These are phyloP conservation scores for Sebastes vulpes DNA, from an alignment of 2,797 vertebrate species.

Conservation along the genomic window DNA sequence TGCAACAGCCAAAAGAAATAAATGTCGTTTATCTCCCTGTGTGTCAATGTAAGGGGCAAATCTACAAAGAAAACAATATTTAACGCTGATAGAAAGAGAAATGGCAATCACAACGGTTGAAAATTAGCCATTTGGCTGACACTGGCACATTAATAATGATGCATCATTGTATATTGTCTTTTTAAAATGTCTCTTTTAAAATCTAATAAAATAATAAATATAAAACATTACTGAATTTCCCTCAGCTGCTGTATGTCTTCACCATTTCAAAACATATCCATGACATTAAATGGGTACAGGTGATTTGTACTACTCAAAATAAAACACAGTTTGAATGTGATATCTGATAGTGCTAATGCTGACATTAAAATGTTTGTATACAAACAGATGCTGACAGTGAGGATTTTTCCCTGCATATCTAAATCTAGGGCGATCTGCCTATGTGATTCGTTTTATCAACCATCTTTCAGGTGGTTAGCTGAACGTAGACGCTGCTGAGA, in stretches of 20 bases:
- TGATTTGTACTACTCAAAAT: neutral
- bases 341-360: neutral
- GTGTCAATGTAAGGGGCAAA: neutral
- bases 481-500: too few species aligned
- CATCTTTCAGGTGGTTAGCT: too few species aligned
- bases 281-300: neutral
- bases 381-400: constrained; percentile 9
- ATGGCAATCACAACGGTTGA: neutral
- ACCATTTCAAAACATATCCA: neutral
- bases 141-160: neutral
- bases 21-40: neutral
- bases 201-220: neutral
- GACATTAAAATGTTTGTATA: neutral
- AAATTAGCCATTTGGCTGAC: neutral
- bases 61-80: neutral
- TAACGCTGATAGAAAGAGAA: neutral
- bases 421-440: neutral
- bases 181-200: neutral
- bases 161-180: neutral
- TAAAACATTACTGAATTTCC: neutral
- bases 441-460: neutral
- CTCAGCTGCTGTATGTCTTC: neutral
- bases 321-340: neutral
- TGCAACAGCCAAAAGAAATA: constrained; percentile 44
- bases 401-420: neutral